Percentiles rank a stretch among this genome's conserved stretches.
These are phyloP conservation scores for Uromys caudimaculatus DNA, from an alignment of 2,797 vertebrate species.

Conservation along the genomic window DNA sequence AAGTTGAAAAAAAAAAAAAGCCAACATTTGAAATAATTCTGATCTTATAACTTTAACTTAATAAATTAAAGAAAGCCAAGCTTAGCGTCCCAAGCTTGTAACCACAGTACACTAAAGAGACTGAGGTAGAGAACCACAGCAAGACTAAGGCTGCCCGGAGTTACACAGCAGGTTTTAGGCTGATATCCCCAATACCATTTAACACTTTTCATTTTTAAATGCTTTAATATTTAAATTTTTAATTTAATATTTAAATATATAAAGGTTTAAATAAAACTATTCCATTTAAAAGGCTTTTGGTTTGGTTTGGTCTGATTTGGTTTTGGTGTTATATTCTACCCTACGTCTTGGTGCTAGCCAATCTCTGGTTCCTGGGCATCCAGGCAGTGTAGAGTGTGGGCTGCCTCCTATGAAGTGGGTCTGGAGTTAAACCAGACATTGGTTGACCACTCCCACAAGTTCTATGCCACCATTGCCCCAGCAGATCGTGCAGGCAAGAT, in stretches of 20 bases:
- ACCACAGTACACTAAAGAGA: background rate
- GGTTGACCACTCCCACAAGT: background rate
- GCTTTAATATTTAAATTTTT: background rate
- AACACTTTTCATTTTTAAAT: slow-evolving; percentile 21
- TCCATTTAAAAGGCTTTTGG: background rate
- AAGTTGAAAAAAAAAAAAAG: background rate
- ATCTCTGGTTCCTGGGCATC: background rate
- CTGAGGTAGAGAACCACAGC: background rate
- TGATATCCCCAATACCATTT: background rate
- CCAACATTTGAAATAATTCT: slow-evolving; percentile 8
- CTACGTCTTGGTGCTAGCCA: background rate
- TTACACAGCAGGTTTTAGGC: background rate
- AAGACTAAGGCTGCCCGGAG: background rate
- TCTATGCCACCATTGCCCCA: background rate
- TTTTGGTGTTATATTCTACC: background rate
- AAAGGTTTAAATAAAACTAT: background rate
- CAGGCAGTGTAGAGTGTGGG: background rate
- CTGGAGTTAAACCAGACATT: background rate
- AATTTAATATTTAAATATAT: background rate
- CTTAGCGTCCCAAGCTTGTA: background rate
- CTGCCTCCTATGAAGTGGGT: background rate
- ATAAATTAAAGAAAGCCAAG: background rate
- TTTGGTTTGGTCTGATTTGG: background rate
- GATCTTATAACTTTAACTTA: background rate
- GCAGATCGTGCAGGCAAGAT: background rate